Conservation (phyloP, 2,797 vertebrate species). For the Sparus aurata region DNA sequence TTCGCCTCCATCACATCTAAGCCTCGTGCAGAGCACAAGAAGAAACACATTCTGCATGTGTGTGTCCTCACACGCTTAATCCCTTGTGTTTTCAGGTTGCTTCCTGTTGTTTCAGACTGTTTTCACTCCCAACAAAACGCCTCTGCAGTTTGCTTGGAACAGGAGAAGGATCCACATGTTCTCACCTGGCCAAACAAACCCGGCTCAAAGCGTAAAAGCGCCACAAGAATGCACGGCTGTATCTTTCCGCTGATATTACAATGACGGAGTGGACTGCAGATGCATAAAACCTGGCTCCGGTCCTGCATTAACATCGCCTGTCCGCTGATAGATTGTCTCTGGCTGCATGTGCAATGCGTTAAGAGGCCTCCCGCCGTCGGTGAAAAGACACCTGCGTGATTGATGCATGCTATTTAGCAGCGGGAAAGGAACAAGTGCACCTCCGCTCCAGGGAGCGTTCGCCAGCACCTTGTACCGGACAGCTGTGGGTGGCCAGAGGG, state of each 20-base stretch:
- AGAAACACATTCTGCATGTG: constrained; percentile 18
- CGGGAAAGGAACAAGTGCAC: constrained; percentile 82
- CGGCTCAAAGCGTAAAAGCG: constrained; percentile 3
- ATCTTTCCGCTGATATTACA: constrained; percentile 33
- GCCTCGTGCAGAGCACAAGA: neutral
- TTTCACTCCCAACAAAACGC: constrained; percentile 65
- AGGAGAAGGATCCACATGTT: constrained; percentile 49
- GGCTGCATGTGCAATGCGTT: constrained; percentile 68
- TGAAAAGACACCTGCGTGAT: constrained; percentile 77
- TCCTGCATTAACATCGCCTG: constrained; percentile 62
- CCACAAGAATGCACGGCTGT: neutral
- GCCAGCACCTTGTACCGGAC: constrained; percentile 88
- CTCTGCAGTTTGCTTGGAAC: constrained; percentile 48
- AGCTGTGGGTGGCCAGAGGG: constrained; percentile 93
- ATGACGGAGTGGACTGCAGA: constrained; percentile 58
- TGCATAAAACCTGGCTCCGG: constrained; percentile 62
- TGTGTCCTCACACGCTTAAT: constrained; percentile 47
- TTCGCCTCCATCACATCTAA: neutral
- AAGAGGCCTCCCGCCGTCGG: constrained; percentile 55
- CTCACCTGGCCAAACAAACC: constrained; percentile 73
- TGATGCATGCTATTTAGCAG: constrained; percentile 75
- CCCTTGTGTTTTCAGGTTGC: constrained; percentile 30
- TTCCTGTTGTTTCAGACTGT: constrained; percentile 67
- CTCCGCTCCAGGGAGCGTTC: constrained; percentile 87
- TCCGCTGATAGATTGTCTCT: constrained; percentile 71